Evolutionary conservation across 2,113 vertebrate species (phyloP).

Genomic region (Barnardius zonarius): DNA sequence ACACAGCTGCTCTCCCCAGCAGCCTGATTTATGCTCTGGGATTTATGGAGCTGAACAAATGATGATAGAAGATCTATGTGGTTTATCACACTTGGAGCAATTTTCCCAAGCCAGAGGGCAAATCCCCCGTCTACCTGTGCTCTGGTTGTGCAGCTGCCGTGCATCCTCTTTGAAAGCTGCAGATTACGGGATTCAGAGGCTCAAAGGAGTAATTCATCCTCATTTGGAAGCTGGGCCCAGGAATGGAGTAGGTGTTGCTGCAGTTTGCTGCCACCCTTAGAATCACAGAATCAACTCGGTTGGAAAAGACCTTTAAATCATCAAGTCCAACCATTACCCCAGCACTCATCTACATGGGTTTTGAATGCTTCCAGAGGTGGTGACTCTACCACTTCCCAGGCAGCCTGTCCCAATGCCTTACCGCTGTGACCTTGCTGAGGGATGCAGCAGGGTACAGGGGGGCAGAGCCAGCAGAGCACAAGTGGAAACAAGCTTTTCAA

Average conservation of each 20-base stretch:
- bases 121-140: not conserved
- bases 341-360: not conserved
- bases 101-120: constrained; percentile 22
- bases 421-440: not conserved
- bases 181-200: not conserved
- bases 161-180: not conserved
- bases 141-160: not conserved
- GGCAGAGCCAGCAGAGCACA: not conserved
- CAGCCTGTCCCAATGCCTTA: not conserved
- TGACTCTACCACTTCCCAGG: not conserved
- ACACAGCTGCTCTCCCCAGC: not conserved
- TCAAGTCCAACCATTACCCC: not conserved
- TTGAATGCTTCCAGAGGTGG: not conserved
- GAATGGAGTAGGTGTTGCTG: not conserved
- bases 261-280: not conserved
- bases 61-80: not conserved
- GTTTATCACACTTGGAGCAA: constrained; percentile 5
- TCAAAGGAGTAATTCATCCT: not conserved
- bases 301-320: not conserved
- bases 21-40: not conserved
- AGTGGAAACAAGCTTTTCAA: not conserved
- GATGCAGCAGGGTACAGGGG: not conserved
- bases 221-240: not conserved
- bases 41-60: constrained; percentile 18
- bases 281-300: not conserved